Conservation (phyloP, 2,797 vertebrate genomes). For the Mus minutoides region DNA sequence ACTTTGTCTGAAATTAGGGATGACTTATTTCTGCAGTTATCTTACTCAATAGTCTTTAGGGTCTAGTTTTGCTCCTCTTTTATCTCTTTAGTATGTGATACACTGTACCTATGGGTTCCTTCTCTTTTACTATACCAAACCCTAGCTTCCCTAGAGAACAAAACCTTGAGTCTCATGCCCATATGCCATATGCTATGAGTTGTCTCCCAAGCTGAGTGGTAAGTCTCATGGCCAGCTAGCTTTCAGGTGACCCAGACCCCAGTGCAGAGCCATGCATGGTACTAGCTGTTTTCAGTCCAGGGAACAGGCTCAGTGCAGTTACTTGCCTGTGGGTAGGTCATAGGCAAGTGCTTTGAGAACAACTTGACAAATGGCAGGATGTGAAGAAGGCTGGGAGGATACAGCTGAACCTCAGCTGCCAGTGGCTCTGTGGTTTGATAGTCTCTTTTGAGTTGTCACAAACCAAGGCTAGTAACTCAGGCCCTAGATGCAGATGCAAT, state of each 20-base stretch:
- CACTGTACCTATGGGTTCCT: not conserved
- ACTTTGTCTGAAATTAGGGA: constrained; percentile 28
- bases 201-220: not conserved
- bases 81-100: not conserved
- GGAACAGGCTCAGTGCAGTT: not conserved
- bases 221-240: not conserved
- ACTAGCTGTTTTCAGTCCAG: not conserved
- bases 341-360: not conserved
- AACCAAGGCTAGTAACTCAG: not conserved
- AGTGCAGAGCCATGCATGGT: not conserved
- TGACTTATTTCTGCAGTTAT: not conserved
- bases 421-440: not conserved
- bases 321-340: not conserved
- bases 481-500: not conserved
- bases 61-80: not conserved
- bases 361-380: not conserved
- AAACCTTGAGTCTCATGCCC: not conserved
- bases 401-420: not conserved
- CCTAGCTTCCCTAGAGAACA: not conserved
- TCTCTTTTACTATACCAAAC: not conserved
- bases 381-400: not conserved
- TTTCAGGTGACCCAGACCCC: not conserved
- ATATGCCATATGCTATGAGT: not conserved
- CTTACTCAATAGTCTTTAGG: not conserved
- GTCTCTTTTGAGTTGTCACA: not conserved